These are phyloP conservation scores for Hetaerina americana DNA, from an alignment of 1,140 invertebrate genomes.

Conservation along the genomic window DNA sequence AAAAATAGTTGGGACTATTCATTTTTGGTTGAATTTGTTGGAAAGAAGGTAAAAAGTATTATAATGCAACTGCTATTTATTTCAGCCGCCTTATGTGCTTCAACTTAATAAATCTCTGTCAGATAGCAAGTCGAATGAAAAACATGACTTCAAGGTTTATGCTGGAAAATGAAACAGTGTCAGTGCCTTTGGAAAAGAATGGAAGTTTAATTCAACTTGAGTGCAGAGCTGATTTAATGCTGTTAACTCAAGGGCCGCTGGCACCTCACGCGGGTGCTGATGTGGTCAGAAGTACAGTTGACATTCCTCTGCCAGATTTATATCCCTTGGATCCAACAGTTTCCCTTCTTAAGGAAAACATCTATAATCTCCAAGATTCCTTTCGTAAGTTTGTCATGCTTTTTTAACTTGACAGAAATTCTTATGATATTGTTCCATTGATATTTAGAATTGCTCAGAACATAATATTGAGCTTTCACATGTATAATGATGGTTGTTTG, in stretches of 20 bases:
- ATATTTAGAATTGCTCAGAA: too few species aligned
- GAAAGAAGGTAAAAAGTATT: constrained; percentile 1
- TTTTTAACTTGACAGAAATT: too few species aligned
- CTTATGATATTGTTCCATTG: too few species aligned
- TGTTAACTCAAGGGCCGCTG: constrained; percentile 48
- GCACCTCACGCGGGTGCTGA: constrained; percentile 34
- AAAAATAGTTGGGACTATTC: too few species aligned
- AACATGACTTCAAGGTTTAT: constrained; percentile 19
- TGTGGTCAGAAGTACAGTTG: constrained; percentile 22
- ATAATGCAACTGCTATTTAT: constrained; percentile 20
- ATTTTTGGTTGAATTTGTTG: too few species aligned
- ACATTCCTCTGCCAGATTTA: constrained; percentile 47
- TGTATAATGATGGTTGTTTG: too few species aligned
- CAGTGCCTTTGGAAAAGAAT: constrained; percentile 39
- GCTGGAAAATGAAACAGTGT: constrained; percentile 38
- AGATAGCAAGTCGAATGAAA: constrained; percentile 37
- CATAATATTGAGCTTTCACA: too few species aligned
- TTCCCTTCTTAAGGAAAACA: constrained; percentile 46
- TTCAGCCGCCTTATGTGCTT: constrained; percentile 51
- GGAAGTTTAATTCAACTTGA: constrained; percentile 47
- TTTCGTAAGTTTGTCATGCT: constrained; percentile 72
- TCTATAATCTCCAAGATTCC: constrained; percentile 43
- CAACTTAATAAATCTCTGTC: constrained; percentile 56
- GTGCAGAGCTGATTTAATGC: constrained; percentile 43
- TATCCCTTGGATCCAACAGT: constrained; percentile 54